Percentiles rank a stretch among this genome's conserved stretches.
These are phyloP conservation scores for Eueides isabella DNA, from an alignment of 1,140 invertebrate genomes.

Conservation along the genomic window DNA sequence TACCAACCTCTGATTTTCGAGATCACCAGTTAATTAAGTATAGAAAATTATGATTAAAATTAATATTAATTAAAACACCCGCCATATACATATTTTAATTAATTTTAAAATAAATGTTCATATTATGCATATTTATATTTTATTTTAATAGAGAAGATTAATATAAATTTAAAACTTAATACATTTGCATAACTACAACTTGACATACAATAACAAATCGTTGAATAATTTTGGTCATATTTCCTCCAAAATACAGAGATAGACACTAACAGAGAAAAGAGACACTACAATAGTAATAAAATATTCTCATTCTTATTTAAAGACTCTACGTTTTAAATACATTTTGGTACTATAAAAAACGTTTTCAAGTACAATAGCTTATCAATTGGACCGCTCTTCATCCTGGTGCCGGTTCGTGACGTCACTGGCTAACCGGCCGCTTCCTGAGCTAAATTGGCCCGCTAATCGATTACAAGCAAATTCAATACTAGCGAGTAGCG, in stretches of 20 bases:
- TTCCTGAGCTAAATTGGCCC: slow-evolving; percentile 65
- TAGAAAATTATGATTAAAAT: not conserved
- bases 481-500: slow-evolving; percentile 46
- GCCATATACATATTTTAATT: not conserved
- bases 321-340: too few relatives aligned
- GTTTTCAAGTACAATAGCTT: not conserved
- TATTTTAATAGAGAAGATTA: too few relatives aligned
- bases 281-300: too few relatives aligned
- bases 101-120: not conserved
- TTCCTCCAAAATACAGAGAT: too few relatives aligned
- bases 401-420: slow-evolving; percentile 55
- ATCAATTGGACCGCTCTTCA: slow-evolving; percentile 33
- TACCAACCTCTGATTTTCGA: not conserved
- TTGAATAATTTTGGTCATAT: too few relatives aligned
- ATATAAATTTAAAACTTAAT: too few relatives aligned
- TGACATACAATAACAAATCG: too few relatives aligned
- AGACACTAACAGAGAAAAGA: too few relatives aligned
- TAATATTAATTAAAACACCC: not conserved
- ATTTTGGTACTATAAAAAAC: too few relatives aligned
- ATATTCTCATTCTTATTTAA: too few relatives aligned
- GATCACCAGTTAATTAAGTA: not conserved
- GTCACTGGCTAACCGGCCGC: slow-evolving; percentile 61
- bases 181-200: too few relatives aligned
- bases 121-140: not conserved
- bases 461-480: slow-evolving; percentile 50